Percentiles rank a stretch among this genome's conserved stretches.
Evolutionary conservation across 1,140 invertebrate species (phyloP).

Genomic region (Heliconius hewitsoni): DNA sequence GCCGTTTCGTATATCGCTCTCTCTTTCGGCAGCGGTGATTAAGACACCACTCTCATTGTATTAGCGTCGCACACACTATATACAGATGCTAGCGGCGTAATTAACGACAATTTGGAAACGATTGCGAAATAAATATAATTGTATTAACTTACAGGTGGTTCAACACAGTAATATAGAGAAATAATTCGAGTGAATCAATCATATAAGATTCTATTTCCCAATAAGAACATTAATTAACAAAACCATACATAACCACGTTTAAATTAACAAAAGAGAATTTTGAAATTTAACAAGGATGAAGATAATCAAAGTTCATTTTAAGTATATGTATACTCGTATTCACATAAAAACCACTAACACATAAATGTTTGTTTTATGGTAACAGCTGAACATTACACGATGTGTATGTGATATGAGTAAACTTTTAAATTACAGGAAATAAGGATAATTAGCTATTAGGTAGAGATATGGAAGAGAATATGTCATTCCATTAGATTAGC

Average conservation of each 20-base stretch:
- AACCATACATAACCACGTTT: too few relatives aligned
- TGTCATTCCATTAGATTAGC: slow-evolving; percentile 3
- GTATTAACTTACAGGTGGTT: neutral
- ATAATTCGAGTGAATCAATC: neutral
- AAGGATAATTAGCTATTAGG: slow-evolving; percentile 14
- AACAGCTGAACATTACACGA: neutral
- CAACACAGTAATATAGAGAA: neutral
- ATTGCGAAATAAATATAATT: neutral
- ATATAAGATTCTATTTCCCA: neutral
- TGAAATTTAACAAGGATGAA: neutral
- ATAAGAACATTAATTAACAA: neutral
- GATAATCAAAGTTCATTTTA: neutral
- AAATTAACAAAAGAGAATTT: neutral
- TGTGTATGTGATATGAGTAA: neutral
- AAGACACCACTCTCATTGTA: slow-evolving; percentile 31
- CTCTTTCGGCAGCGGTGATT: slow-evolving; percentile 61
- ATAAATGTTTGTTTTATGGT: neutral
- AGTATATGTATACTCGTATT: too few relatives aligned
- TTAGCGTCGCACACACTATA: slow-evolving; percentile 6
- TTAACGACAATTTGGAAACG: neutral
- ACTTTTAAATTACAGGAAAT: slow-evolving; percentile 23
- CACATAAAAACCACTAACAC: neutral
- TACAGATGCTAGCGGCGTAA: neutral
- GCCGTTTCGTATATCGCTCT: slow-evolving; percentile 60
- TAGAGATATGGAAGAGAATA: slow-evolving; percentile 22